Conservation (phyloP, 2,888 invertebrate genomes). For the Volucella inflata region DNA sequence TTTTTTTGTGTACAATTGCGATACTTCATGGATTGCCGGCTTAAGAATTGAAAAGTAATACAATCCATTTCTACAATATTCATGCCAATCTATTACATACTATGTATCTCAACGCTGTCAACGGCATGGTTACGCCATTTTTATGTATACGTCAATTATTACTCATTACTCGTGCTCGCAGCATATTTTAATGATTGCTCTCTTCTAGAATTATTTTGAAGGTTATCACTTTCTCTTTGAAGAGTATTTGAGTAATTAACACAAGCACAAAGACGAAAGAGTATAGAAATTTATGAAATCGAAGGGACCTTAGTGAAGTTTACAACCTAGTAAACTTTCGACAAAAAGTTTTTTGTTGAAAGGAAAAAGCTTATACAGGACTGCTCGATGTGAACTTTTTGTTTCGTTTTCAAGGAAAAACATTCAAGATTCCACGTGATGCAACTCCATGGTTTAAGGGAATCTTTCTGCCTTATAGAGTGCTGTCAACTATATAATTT, state of each 20-base stretch:
- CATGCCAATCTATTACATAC: slow-evolving; percentile 32
- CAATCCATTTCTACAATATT: not conserved
- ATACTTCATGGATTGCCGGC: not conserved
- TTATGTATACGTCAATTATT: slow-evolving; percentile 55
- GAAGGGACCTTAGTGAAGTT: not conserved
- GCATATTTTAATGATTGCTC: not conserved
- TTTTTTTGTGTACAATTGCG: no score
- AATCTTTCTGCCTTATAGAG: no score
- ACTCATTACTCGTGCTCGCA: slow-evolving; percentile 1
- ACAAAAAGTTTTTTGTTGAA: not conserved
- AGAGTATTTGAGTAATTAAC: no score
- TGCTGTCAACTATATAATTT: no score
- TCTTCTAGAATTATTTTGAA: not conserved
- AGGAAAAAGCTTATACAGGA: not conserved
- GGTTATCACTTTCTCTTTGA: not conserved
- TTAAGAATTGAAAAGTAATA: not conserved
- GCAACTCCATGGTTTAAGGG: no score
- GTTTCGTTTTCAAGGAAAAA: no score
- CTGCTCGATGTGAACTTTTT: no score
- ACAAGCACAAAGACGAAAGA: not conserved
- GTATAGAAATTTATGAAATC: not conserved
- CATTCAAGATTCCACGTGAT: no score
- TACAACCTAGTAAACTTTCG: not conserved
- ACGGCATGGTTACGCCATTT: slow-evolving; percentile 44
- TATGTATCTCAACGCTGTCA: slow-evolving; percentile 14